phyloP scores from a whole-genome alignment of 2,113 vertebrate species.

The Crotalus tigris region DNA sequence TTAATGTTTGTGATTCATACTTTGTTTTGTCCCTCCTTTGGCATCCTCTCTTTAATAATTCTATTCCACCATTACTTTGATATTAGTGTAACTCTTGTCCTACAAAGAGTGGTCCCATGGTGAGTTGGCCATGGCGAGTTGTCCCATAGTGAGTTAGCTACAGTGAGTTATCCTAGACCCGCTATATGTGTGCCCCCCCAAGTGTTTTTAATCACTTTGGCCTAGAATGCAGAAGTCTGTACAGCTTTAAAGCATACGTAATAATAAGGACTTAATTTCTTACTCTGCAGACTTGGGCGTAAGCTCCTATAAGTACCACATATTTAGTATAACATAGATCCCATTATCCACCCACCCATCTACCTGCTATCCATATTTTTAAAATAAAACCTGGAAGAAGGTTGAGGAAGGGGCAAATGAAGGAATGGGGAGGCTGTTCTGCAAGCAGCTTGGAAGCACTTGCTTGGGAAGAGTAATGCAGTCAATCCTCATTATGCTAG shows the following conservation, averaged over 20 bases:
- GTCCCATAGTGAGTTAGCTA: no score
- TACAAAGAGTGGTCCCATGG: neutral
- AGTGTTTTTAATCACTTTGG: neutral
- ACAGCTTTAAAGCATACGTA: neutral
- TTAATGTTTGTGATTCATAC: neutral
- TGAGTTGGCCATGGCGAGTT: no score
- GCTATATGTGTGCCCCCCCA: neutral
- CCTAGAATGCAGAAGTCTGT: neutral
- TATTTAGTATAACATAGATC: neutral
- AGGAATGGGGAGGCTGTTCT: neutral
- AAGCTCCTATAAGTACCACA: neutral
- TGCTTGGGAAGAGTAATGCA: neutral
- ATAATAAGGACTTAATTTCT: neutral
- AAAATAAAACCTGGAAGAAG: neutral
- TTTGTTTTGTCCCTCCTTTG: neutral
- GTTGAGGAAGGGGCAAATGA: neutral
- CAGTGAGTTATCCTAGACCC: neutral
- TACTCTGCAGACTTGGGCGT: neutral
- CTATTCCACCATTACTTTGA: neutral
- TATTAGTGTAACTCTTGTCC: neutral
- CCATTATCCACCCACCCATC: neutral
- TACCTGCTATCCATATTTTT: neutral
- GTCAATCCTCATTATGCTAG: neutral
- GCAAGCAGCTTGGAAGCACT: neutral
- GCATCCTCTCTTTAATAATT: neutral